These are phyloP conservation scores for Galeopterus variegatus DNA, from an alignment of 2,113 vertebrate species.

Conservation along the genomic window DNA sequence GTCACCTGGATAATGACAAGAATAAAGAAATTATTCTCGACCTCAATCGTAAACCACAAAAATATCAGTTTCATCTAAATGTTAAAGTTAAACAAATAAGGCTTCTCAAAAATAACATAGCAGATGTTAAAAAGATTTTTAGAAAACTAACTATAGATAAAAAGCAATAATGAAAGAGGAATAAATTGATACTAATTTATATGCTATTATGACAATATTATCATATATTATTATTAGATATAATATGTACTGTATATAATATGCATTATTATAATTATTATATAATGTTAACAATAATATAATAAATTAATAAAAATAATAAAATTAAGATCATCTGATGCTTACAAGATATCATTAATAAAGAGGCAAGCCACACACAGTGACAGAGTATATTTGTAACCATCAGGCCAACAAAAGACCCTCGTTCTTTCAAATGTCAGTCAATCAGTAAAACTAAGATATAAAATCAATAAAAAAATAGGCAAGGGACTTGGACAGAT, in stretches of 20 bases:
- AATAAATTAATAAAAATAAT: background rate
- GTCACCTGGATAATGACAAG: background rate
- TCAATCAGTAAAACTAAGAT: background rate
- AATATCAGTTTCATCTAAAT: constrained; percentile 22
- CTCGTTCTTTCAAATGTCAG: background rate
- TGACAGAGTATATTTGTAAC: background rate
- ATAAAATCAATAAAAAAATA: background rate
- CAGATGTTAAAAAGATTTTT: background rate
- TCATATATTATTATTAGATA: too few relatives aligned
- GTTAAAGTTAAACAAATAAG: background rate
- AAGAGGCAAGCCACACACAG: background rate
- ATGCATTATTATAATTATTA: too few relatives aligned
- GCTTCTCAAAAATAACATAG: background rate
- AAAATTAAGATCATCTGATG: background rate
- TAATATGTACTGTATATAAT: too few relatives aligned
- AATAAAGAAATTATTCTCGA: background rate
- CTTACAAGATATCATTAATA: background rate
- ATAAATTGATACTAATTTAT: background rate
- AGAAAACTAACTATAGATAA: background rate
- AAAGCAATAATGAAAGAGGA: background rate
- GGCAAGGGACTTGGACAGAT: background rate
- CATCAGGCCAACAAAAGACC: background rate
- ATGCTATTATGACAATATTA: too few relatives aligned
- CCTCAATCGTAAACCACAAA: background rate
- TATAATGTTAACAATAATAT: too few relatives aligned